Evolutionary conservation across 2,888 invertebrate genomes (phyloP).

Genomic region (Agrilus biguttatus): DNA sequence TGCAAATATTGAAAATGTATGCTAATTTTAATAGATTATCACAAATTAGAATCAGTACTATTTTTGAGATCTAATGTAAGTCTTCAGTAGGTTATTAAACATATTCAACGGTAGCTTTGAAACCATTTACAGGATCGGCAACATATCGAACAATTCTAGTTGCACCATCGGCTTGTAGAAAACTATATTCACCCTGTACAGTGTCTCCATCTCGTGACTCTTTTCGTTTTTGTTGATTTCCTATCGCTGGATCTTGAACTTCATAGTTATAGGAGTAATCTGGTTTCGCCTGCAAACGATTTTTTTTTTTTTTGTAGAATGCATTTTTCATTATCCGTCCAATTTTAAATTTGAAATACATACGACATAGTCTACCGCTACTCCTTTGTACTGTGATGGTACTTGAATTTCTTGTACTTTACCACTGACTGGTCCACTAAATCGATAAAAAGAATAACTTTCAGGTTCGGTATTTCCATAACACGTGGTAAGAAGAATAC

Average conservation of each 20-base stretch:
- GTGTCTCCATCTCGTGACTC: constrained; percentile 59
- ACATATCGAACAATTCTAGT: constrained; percentile 58
- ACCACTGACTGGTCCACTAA: constrained; percentile 62
- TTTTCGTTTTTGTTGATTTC: constrained; percentile 57
- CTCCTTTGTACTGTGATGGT: too few relatives aligned
- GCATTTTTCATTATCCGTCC: not conserved
- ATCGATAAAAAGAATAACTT: constrained; percentile 56
- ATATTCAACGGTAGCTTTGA: constrained; percentile 41
- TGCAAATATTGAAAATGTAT: too few relatives aligned
- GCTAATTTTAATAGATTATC: too few relatives aligned
- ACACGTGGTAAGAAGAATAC: not conserved
- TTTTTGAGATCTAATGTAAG: not conserved
- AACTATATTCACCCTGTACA: constrained; percentile 55
- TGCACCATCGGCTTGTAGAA: constrained; percentile 62
- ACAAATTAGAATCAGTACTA: too few relatives aligned
- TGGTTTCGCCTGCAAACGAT: constrained; percentile 45
- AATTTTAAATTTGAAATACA: constrained; percentile 14
- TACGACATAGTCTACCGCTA: constrained; percentile 50
- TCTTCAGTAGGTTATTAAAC: not conserved
- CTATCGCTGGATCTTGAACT: constrained; percentile 57
- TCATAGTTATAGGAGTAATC: constrained; percentile 65
- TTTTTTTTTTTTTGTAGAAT: not conserved
- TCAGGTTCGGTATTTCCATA: constrained; percentile 17
- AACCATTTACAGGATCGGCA: constrained; percentile 59
- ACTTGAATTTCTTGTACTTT: constrained; percentile 42